Evolutionary conservation across 2,113 vertebrate genomes (phyloP).

Genomic region (Corythaixoides concolor): DNA sequence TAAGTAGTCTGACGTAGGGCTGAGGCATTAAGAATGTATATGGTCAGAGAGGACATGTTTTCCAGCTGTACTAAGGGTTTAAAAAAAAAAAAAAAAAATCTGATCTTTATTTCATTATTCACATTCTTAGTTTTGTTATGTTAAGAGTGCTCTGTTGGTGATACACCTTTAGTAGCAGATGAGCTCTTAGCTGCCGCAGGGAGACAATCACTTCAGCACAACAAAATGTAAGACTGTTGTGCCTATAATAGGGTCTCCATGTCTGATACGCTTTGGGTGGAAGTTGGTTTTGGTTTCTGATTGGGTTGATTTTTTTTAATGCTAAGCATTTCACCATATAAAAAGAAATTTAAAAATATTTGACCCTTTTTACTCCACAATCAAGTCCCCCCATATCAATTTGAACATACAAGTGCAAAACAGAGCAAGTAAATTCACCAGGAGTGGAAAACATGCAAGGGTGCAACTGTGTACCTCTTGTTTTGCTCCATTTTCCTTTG

Average conservation of each 20-base stretch:
- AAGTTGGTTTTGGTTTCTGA: not conserved
- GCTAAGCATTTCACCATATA: not conserved
- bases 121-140: not conserved
- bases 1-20: not conserved
- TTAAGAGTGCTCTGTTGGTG: not conserved
- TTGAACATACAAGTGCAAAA: not conserved
- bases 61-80: not conserved
- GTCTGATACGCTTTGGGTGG: not conserved
- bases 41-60: fast-evolving
- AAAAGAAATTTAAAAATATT: not conserved
- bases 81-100: too few relatives aligned
- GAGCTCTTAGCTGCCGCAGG: not conserved
- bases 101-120: not conserved
- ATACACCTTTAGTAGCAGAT: not conserved
- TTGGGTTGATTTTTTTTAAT: not conserved
- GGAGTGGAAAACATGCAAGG: fast-evolving
- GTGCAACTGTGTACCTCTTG: not conserved
- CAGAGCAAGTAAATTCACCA: not conserved
- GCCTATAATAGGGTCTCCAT: not conserved
- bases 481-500: not conserved
- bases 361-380: not conserved
- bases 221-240: not conserved
- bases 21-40: not conserved
- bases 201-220: not conserved
- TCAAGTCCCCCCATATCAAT: fast-evolving